Conservation (phyloP, 2,888 invertebrate species). For the Smittia sp. region DNA sequence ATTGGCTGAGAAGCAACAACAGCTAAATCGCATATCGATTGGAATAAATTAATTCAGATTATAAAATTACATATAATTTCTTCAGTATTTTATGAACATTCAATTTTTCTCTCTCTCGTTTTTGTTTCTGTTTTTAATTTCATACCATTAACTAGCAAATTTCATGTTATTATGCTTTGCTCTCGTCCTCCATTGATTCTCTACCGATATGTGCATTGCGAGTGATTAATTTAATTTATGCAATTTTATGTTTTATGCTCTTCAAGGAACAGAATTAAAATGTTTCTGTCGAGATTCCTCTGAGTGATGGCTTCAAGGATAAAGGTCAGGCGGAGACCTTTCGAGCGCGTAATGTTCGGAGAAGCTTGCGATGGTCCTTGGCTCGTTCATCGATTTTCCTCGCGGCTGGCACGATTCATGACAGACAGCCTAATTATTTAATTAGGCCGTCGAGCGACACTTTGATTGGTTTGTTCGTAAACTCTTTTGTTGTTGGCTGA, state of each 20-base stretch:
- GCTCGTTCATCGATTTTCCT: background rate
- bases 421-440: slow-evolving; percentile 37
- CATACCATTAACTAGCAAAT: slow-evolving; percentile 40
- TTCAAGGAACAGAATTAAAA: no score
- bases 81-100: slow-evolving; percentile 38
- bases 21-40: slow-evolving; percentile 29
- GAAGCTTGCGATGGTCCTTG: background rate
- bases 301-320: background rate
- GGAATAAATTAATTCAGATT: slow-evolving; percentile 42
- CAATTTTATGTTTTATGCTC: slow-evolving; percentile 15
- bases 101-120: slow-evolving; percentile 20
- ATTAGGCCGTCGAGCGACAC: slow-evolving; percentile 23
- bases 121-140: slow-evolving; percentile 31
- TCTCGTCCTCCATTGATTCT: background rate
- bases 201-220: slow-evolving; percentile 3
- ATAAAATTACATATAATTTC: slow-evolving; percentile 41
- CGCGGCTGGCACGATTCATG: slow-evolving; percentile 3
- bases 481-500: background rate
- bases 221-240: slow-evolving; percentile 32
- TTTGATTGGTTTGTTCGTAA: slow-evolving; percentile 20
- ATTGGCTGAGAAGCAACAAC: background rate
- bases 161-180: slow-evolving; percentile 40
- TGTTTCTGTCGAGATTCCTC: no score
- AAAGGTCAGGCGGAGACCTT: background rate
- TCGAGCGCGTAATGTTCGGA: background rate